A percentile compares a stretch with the other conserved stretches of the same genome.
phyloP scores from a whole-genome alignment of 1,140 invertebrate species.

The Pseudoatta argentina region DNA sequence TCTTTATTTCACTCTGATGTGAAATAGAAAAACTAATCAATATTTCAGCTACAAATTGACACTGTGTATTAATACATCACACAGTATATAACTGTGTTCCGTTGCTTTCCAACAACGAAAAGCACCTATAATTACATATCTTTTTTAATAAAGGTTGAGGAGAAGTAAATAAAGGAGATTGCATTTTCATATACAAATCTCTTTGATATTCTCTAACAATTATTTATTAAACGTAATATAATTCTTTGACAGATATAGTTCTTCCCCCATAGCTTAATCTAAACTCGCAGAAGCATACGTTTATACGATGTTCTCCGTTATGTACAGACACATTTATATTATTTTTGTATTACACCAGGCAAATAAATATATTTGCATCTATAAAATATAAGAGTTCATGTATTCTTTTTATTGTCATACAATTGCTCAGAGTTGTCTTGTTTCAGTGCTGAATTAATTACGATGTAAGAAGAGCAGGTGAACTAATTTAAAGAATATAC shows the following conservation, averaged over 20 bases:
- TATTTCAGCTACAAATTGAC: no score
- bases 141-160: neutral
- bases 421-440: neutral
- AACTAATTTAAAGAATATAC: no score
- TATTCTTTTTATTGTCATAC: constrained; percentile 8
- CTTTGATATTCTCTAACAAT: constrained; percentile 40
- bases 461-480: no score
- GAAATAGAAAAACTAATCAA: no score
- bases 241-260: constrained; percentile 23
- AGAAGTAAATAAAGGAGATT: neutral
- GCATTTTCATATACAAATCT: constrained; percentile 13
- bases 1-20: no score
- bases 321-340: constrained; percentile 15
- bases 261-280: constrained; percentile 7
- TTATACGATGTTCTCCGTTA: constrained; percentile 21
- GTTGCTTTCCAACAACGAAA: neutral
- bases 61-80: no score
- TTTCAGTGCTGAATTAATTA: neutral
- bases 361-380: constrained; percentile 47
- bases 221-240: constrained; percentile 52
- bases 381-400: constrained; percentile 22
- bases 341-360: constrained; percentile 24
- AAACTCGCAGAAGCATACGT: constrained; percentile 17
- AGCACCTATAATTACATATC: neutral
- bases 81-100: no score